Conservation (phyloP, 2,113 vertebrate genomes). For the Rhinolophus sinicus region DNA sequence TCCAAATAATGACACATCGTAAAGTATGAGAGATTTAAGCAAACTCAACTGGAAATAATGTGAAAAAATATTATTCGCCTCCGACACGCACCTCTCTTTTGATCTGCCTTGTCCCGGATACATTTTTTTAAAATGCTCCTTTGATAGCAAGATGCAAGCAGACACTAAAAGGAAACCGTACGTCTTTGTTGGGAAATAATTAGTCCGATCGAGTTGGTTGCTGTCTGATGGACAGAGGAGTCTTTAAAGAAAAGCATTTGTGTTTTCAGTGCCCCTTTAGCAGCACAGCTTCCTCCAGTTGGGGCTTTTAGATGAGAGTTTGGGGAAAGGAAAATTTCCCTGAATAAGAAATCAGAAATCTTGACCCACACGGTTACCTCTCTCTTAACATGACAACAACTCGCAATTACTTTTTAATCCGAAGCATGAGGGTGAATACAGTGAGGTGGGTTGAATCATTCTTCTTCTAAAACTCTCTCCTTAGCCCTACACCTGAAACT, state of each 20-base stretch:
- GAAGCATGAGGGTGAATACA: not conserved
- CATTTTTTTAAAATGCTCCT: not conserved
- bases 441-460: not conserved
- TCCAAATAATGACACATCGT: slow-evolving; percentile 67
- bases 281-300: slow-evolving; percentile 2
- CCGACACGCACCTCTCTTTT: slow-evolving; percentile 31
- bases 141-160: slow-evolving; percentile 27
- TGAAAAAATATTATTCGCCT: slow-evolving; percentile 31
- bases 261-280: slow-evolving; percentile 41
- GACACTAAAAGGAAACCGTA: slow-evolving; percentile 36
- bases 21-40: slow-evolving; percentile 72
- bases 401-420: slow-evolving; percentile 70
- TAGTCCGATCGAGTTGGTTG: slow-evolving; percentile 61
- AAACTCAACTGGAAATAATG: slow-evolving; percentile 80
- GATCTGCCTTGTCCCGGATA: slow-evolving; percentile 43
- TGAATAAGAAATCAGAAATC: slow-evolving; percentile 77
- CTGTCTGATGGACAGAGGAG: slow-evolving; percentile 66
- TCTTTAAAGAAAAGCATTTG: slow-evolving; percentile 62
- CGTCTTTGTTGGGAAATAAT: slow-evolving; percentile 71
- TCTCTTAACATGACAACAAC: slow-evolving; percentile 50
- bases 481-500: not conserved
- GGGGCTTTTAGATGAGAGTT: slow-evolving; percentile 42
- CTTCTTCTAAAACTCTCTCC: not conserved
- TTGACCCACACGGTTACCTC: slow-evolving; percentile 48
- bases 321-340: slow-evolving; percentile 55